A percentile compares a stretch with the other conserved stretches of the same genome.
Evolutionary conservation across 1,140 invertebrate species (phyloP).

Genomic region (Drosophila mojavensis): DNA sequence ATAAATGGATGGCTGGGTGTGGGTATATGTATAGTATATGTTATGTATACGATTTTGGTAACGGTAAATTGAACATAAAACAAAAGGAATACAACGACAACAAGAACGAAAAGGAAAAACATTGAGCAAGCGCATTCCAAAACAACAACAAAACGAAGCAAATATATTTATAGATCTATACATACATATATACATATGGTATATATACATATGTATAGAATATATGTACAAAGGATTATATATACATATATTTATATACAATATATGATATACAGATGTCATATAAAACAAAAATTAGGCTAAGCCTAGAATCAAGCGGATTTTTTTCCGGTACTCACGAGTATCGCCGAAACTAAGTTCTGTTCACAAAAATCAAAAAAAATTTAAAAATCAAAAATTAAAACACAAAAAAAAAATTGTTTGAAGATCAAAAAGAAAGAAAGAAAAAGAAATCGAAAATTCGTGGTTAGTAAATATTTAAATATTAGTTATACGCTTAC

Average conservation of each 20-base stretch:
- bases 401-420: slow-evolving; percentile 43
- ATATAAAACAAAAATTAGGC: background rate
- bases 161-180: background rate
- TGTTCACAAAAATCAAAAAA: slow-evolving; percentile 58
- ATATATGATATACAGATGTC: slow-evolving; percentile 7
- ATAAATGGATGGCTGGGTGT: background rate
- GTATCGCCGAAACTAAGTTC: slow-evolving; percentile 84
- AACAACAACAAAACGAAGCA: background rate
- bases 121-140: no score
- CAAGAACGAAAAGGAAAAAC: background rate
- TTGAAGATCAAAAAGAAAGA: slow-evolving; percentile 38
- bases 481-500: slow-evolving; percentile 19
- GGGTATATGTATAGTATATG: background rate
- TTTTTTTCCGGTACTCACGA: slow-evolving; percentile 74
- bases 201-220: slow-evolving; percentile 10
- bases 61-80: slow-evolving; percentile 21
- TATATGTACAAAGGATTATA: slow-evolving; percentile 16
- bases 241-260: slow-evolving; percentile 9
- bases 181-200: background rate
- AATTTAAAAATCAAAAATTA: slow-evolving; percentile 5
- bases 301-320: slow-evolving; percentile 26
- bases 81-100: background rate
- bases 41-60: slow-evolving; percentile 5
- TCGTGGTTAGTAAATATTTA: slow-evolving; percentile 18
- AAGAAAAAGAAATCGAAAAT: slow-evolving; percentile 42